A percentile compares a stretch with the other conserved stretches of the same genome.
Evolutionary conservation across 2,797 vertebrate species (phyloP).

Genomic region (Melanotaenia nigrans): DNA sequence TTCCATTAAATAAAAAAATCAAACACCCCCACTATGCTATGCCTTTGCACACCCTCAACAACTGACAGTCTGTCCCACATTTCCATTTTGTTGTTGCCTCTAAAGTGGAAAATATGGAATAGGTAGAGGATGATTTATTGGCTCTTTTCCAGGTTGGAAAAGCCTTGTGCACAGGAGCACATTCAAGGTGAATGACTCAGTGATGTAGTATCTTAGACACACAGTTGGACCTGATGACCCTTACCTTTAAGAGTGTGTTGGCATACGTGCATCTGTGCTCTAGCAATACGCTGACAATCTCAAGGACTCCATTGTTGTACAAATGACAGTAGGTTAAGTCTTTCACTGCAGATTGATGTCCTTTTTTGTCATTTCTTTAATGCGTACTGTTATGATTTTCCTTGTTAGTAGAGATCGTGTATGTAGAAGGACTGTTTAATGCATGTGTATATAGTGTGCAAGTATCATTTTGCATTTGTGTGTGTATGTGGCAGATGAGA

Average conservation of each 20-base stretch:
- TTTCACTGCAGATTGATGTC: constrained; percentile 40
- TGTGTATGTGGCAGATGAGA: constrained; percentile 46
- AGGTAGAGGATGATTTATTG: constrained; percentile 59
- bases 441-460: constrained; percentile 11
- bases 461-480: constrained; percentile 23
- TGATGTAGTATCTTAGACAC: constrained; percentile 59
- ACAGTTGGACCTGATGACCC: constrained; percentile 45
- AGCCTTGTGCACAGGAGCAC: constrained; percentile 59
- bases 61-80: background rate
- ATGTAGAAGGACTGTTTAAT: constrained; percentile 1
- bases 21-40: constrained; percentile 14
- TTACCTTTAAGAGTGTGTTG: constrained; percentile 23
- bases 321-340: background rate
- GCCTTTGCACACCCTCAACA: constrained; percentile 24
- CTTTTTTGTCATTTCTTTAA: constrained; percentile 18
- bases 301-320: constrained; percentile 46
- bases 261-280: constrained; percentile 23
- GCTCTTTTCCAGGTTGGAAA: constrained; percentile 55
- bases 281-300: background rate
- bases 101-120: constrained; percentile 41
- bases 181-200: constrained; percentile 68
- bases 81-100: constrained; percentile 31
- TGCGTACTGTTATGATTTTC: constrained; percentile 30
- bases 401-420: constrained; percentile 26
- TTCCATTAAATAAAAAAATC: constrained; percentile 49